phyloP scores from a whole-genome alignment of 2,797 vertebrate genomes.

The Psittacula echo region DNA sequence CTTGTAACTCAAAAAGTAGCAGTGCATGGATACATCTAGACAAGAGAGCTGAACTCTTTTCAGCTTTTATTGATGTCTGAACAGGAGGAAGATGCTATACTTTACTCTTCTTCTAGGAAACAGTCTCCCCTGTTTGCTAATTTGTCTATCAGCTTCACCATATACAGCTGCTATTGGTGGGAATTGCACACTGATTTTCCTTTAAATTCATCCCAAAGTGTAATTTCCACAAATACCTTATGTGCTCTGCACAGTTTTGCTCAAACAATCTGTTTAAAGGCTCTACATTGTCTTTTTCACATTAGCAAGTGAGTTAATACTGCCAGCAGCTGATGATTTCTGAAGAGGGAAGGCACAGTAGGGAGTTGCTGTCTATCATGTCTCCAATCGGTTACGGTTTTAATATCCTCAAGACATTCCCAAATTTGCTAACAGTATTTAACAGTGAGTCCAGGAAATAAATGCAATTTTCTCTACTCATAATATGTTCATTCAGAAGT shows the following conservation, averaged over 20 bases:
- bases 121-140: neutral
- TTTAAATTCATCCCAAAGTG: neutral
- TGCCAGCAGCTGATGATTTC: neutral
- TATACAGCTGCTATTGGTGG: neutral
- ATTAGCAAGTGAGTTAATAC: neutral
- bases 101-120: neutral
- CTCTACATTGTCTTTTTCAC: neutral
- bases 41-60: neutral
- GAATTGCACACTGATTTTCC: neutral
- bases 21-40: neutral
- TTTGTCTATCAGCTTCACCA: neutral
- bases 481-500: neutral
- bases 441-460: neutral
- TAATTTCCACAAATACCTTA: neutral
- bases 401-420: neutral
- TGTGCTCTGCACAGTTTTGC: neutral
- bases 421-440: neutral
- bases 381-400: neutral
- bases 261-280: neutral
- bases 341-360: neutral
- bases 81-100: neutral
- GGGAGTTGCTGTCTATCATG: neutral
- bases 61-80: neutral
- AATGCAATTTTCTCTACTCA: neutral
- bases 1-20: neutral